Percentiles rank a stretch among this genome's conserved stretches.
Evolutionary conservation across 2,888 invertebrate species (phyloP).

Genomic region (Anthophora plumipes): DNA sequence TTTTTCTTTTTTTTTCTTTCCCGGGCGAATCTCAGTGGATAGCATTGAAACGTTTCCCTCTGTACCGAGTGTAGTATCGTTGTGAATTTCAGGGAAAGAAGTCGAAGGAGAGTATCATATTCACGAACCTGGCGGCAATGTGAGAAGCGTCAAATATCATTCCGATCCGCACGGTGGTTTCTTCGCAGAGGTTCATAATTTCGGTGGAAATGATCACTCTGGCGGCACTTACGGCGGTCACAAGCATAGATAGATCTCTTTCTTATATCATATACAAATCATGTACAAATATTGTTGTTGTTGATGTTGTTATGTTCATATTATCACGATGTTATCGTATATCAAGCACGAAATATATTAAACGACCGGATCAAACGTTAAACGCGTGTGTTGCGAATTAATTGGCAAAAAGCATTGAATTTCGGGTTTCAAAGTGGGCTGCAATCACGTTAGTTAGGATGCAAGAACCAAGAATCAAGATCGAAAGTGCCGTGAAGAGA

Average conservation of each 20-base stretch:
- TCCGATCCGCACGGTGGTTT: slow-evolving; percentile 81
- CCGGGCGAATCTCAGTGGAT: no score
- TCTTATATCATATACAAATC: no score
- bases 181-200: slow-evolving; percentile 80
- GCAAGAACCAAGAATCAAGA: slow-evolving; percentile 23
- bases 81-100: slow-evolving; percentile 67
- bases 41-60: background rate
- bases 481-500: slow-evolving; percentile 34
- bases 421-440: background rate
- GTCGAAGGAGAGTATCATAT: slow-evolving; percentile 80
- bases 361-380: background rate
- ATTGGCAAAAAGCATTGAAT: background rate
- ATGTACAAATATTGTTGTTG: background rate
- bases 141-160: slow-evolving; percentile 80
- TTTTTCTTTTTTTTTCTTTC: no score
- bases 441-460: slow-evolving; percentile 4
- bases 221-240: slow-evolving; percentile 66
- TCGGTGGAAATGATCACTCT: slow-evolving; percentile 76
- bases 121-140: slow-evolving; percentile 80
- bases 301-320: background rate
- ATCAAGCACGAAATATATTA: slow-evolving; percentile 20
- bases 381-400: background rate
- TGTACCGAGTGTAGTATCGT: background rate
- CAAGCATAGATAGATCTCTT: slow-evolving; percentile 40
- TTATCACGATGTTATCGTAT: background rate